Evolutionary conservation across 1,140 invertebrate genomes (phyloP), one percentile per base, ranked within the genome.

Genomic region (Tetramorium simillimum): DNA sequence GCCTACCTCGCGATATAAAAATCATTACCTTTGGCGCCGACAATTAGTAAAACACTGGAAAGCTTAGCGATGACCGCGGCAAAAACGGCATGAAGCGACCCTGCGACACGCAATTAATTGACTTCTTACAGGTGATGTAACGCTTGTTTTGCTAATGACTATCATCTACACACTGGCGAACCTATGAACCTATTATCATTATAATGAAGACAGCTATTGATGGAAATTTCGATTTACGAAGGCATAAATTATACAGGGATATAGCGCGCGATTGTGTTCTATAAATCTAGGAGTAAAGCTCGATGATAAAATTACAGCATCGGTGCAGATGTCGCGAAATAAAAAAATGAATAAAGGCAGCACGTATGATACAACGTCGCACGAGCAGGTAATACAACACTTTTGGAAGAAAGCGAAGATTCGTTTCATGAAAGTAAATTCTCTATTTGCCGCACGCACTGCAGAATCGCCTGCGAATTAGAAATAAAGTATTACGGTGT

Each of bases 111-210:
- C 28, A 40, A 60, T 69, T 73, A 89, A 63, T 56, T 58, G n/a
- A 16, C 72, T 75, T 89, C 86, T 85, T 88, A 70, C 28, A 16
- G 28, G 16, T 86, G 85, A 89, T 49, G 70, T 76, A 89, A 89
- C 60, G n/a, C 37, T 21, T 86, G 56, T 90, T 90, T 86, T 77
- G 53, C 70, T 53, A 72, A 77, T 16, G 56, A 53, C 21, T 82
- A 73, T 84, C 37, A 73, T 14, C n/a, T 18, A 24, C n/a, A 2
- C n/a, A n/a, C n/a, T 46, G 6, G 0, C 60, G 60, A 62, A n/a
- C n/a, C n/a, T n/a, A n/a, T 49, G 14, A 24, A 49, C 1, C n/a
- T 58, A 84, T 84, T 62, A 21, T 46, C 69, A 37, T 60, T 37
- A 37, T 12, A 60, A 60, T 37, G 37, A 49, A n/a, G 46, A 40